phyloP scores from a whole-genome alignment of 2,797 vertebrate species.

The Vireo griseus region DNA sequence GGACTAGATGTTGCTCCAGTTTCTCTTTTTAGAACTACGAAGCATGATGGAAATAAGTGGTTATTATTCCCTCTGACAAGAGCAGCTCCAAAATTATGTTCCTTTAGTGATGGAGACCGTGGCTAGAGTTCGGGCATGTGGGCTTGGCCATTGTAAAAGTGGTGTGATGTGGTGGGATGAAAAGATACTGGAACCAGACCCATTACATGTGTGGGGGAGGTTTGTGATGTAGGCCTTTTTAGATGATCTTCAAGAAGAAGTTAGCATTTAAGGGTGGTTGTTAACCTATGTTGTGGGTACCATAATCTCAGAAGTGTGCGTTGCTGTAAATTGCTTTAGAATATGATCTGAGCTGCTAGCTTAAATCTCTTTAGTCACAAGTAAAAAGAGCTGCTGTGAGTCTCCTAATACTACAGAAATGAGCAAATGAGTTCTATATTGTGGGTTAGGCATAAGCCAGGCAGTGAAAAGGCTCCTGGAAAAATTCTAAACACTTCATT shows the following conservation, averaged over 20 bases:
- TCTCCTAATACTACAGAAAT: background rate
- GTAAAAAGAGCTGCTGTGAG: background rate
- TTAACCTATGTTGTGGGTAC: background rate
- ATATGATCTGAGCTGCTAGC: background rate
- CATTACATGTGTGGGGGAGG: background rate
- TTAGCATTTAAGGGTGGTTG: background rate
- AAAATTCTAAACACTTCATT: constrained; percentile 3
- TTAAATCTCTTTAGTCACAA: background rate
- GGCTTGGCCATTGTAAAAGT: background rate
- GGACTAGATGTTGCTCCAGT: background rate
- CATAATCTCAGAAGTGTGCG: background rate
- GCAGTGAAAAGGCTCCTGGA: background rate
- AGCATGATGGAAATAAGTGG: background rate
- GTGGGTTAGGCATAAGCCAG: background rate
- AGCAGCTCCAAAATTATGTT: background rate
- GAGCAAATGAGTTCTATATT: background rate
- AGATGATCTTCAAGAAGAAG: background rate
- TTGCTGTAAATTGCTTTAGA: background rate
- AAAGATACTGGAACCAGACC: background rate
- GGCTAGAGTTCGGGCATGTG: background rate
- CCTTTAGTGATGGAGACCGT: background rate
- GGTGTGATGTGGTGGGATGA: background rate
- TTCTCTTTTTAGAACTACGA: background rate
- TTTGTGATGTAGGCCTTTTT: background rate
- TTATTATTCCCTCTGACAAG: background rate